A percentile compares a stretch with the other conserved stretches of the same genome.
phyloP scores from a whole-genome alignment of 2,797 vertebrate species.

The Oreochromis mossambicus region DNA sequence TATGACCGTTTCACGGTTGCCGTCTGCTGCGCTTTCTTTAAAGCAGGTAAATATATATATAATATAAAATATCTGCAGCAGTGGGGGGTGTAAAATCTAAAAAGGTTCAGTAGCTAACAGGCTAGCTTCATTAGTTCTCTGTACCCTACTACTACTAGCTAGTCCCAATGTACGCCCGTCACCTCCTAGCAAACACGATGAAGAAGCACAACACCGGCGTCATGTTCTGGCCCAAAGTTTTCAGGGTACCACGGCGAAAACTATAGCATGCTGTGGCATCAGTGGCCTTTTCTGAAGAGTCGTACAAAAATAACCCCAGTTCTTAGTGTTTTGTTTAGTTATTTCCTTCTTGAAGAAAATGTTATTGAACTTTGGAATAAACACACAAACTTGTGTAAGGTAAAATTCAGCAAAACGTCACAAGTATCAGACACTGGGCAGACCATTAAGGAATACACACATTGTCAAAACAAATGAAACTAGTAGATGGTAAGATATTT shows the following conservation, averaged over 20 bases:
- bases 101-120: not conserved
- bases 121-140: not conserved
- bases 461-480: not conserved
- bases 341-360: not conserved
- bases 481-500: not conserved
- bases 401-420: not conserved
- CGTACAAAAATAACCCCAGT: not conserved
- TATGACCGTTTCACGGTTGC: constrained; percentile 74
- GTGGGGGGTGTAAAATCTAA: not conserved
- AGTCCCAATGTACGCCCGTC: not conserved
- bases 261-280: not conserved
- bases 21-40: constrained; percentile 59
- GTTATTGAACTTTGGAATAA: not conserved
- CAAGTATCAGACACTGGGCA: not conserved
- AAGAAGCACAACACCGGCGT: not conserved
- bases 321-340: not conserved
- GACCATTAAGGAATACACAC: not conserved
- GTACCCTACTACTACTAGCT: no score
- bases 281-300: not conserved
- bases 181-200: not conserved
- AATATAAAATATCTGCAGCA: not conserved
- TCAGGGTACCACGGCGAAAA: not conserved
- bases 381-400: not conserved
- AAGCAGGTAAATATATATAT: constrained; percentile 75
- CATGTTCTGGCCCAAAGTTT: not conserved